Conservation (phyloP, 2,888 invertebrate species). For the Dioctria linearis region DNA sequence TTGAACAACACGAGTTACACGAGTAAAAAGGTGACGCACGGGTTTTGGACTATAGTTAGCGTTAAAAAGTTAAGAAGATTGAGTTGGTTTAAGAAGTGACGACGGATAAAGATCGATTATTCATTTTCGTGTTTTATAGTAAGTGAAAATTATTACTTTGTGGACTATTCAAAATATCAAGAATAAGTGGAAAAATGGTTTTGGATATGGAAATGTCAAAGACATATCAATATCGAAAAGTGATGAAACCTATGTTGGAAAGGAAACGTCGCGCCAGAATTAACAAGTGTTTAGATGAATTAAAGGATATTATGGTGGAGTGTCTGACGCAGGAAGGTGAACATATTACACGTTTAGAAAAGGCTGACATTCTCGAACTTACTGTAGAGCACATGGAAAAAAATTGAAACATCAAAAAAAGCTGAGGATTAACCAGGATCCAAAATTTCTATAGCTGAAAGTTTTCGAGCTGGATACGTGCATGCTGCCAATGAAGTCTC, state of each 20-base stretch:
- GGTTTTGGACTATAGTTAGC: neutral
- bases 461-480: slow-evolving; percentile 90
- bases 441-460: slow-evolving; percentile 74
- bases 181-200: slow-evolving; percentile 8
- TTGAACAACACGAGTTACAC: neutral
- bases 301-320: slow-evolving; percentile 87
- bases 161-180: slow-evolving; percentile 1
- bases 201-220: slow-evolving; percentile 73
- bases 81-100: neutral
- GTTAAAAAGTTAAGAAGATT: neutral
- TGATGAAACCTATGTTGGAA: slow-evolving; percentile 93
- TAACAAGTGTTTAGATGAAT: slow-evolving; percentile 90
- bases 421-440: slow-evolving; percentile 67
- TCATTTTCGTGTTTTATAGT: neutral
- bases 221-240: slow-evolving; percentile 93
- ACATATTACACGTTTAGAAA: slow-evolving; percentile 91
- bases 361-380: slow-evolving; percentile 90
- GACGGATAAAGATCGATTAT: neutral
- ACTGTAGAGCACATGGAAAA: slow-evolving; percentile 91
- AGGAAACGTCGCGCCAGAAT: slow-evolving; percentile 89
- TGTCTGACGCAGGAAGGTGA: slow-evolving; percentile 78
- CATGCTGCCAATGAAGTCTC: slow-evolving; percentile 93
- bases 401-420: slow-evolving; percentile 84
- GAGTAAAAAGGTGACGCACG: neutral
- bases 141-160: slow-evolving; percentile 3